Conservation (phyloP, 2,888 invertebrate genomes). For the Oscheius onirici region DNA sequence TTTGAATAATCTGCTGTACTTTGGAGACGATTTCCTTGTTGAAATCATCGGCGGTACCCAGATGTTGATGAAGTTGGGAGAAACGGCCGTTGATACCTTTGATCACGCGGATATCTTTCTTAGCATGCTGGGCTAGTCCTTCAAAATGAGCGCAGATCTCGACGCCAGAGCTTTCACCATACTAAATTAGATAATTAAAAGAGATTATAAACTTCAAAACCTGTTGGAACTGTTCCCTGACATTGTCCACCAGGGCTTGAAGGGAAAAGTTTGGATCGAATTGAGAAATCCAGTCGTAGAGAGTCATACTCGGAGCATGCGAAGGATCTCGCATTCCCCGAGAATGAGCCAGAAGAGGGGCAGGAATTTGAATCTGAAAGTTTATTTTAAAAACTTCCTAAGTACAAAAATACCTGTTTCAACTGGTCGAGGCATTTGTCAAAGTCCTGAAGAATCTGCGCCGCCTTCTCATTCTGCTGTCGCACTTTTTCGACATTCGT, state of each 20-base stretch:
- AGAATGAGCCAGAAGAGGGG: conserved; percentile 33
- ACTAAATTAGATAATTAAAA: conserved; percentile 27
- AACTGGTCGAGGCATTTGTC: conserved; percentile 60
- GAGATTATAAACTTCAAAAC: conserved; percentile 17
- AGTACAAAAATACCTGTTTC: conserved; percentile 28
- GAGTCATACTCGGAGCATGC: conserved; percentile 39
- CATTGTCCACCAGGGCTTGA: conserved; percentile 42
- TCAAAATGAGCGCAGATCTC: conserved; percentile 36
- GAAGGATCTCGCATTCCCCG: conserved; percentile 29
- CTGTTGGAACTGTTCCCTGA: conserved; percentile 44
- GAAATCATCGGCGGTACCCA: conserved; percentile 36
- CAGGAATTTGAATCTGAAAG: conserved; percentile 36
- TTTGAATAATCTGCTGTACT: conserved; percentile 31
- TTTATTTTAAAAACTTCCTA: not conserved
- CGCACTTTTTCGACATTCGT: conserved; percentile 39
- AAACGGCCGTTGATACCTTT: conserved; percentile 65
- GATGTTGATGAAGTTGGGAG: conserved; percentile 55
- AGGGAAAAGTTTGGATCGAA: conserved; percentile 56
- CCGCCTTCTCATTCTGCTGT: conserved; percentile 46
- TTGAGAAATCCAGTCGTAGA: conserved; percentile 65
- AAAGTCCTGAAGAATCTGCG: conserved; percentile 53
- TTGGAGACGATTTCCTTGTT: conserved; percentile 35
- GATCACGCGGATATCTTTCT: conserved; percentile 61
- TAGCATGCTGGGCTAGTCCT: conserved; percentile 48
- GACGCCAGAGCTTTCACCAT: conserved; percentile 36